Evolutionary conservation across 2,797 vertebrate genomes (phyloP).

Genomic region (Sibirionetta formosa): DNA sequence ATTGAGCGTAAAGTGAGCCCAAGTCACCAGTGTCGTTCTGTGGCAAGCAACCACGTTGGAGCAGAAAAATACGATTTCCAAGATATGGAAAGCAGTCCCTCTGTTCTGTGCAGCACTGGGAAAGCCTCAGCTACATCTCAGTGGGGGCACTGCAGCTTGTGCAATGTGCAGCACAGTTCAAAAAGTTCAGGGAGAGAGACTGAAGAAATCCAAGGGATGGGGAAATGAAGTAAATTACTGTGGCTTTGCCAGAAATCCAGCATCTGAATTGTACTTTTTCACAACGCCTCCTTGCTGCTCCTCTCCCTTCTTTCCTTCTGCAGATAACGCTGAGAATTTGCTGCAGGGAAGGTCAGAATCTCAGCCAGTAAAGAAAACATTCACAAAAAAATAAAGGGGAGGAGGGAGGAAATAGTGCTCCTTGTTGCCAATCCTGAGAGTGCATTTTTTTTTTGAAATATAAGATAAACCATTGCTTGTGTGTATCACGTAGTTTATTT

Average conservation of each 20-base stretch:
- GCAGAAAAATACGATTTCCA: fast-evolving
- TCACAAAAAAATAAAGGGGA: background rate
- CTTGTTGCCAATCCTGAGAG: background rate
- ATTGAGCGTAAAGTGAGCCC: background rate
- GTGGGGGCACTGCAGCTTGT: background rate
- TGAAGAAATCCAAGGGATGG: background rate
- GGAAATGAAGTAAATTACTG: background rate
- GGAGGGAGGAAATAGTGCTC: background rate
- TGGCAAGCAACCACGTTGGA: background rate
- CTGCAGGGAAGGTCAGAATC: background rate
- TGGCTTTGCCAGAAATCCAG: background rate
- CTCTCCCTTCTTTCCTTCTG: background rate
- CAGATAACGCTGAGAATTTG: background rate
- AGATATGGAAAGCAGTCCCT: background rate
- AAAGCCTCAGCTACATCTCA: background rate
- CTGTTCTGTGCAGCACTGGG: background rate
- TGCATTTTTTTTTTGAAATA: background rate
- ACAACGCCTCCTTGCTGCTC: background rate
- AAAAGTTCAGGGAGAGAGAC: background rate
- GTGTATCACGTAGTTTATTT: background rate
- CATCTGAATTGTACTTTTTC: background rate
- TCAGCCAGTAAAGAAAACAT: background rate
- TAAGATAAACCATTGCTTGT: background rate
- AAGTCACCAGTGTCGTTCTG: background rate
- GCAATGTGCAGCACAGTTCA: background rate